A percentile compares a stretch with the other conserved stretches of the same genome.
Conservation (phyloP, 1,140 invertebrate genomes). For the Hyles vespertilio region DNA sequence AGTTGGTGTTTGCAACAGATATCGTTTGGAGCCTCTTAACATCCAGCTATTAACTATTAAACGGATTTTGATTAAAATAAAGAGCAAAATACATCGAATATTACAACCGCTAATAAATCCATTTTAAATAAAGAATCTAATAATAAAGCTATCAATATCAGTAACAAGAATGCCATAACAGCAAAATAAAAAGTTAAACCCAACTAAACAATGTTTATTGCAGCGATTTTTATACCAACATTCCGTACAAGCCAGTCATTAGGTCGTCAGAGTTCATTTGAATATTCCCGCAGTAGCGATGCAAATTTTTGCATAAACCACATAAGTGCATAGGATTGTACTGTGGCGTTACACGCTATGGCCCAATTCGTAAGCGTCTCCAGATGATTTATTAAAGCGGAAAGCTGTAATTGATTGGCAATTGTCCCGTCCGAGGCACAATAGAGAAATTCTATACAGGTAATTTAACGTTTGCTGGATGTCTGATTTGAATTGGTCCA, state of each 20-base stretch:
- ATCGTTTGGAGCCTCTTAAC: too few relatives aligned
- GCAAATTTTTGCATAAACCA: conserved; percentile 22
- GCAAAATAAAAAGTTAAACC: not conserved
- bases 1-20: too few relatives aligned
- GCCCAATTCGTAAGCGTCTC: not conserved
- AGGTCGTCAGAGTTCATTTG: conserved; percentile 17
- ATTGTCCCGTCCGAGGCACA: conserved; percentile 9
- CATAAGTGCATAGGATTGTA: conserved; percentile 16
- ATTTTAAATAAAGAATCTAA: too few relatives aligned
- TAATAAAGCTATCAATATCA: too few relatives aligned
- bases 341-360: conserved; percentile 4
- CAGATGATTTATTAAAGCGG: not conserved
- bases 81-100: too few relatives aligned
- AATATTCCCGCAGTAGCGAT: conserved; percentile 22
- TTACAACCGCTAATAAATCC: too few relatives aligned
- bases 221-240: conserved; percentile 1
- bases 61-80: too few relatives aligned
- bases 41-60: too few relatives aligned
- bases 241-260: conserved; percentile 16
- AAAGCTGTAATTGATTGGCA: conserved; percentile 29
- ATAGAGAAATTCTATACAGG: too few relatives aligned
- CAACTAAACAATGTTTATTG: conserved; percentile 4
- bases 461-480: too few relatives aligned
- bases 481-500: too few relatives aligned
- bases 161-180: too few relatives aligned